Conservation (phyloP, 2,113 vertebrate species). For the Alouatta palliata region DNA sequence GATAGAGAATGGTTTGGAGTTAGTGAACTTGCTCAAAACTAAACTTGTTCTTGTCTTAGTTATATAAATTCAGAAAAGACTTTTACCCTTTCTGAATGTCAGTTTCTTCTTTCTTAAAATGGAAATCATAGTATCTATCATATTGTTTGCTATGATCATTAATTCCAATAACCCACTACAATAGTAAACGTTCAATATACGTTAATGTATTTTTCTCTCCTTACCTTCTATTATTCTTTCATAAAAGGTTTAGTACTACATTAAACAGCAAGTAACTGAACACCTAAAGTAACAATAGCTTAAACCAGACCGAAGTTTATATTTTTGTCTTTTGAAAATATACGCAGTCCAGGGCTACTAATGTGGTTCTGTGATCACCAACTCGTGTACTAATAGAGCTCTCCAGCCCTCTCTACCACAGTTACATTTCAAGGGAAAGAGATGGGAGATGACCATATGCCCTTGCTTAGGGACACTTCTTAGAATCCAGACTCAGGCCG, state of each 20-base stretch:
- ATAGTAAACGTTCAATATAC: neutral
- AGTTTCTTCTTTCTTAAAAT: neutral
- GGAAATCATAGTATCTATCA: neutral
- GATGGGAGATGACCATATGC: rapidly evolving
- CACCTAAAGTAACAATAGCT: neutral
- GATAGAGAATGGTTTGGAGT: neutral
- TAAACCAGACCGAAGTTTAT: neutral
- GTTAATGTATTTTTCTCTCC: neutral
- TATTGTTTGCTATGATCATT: neutral
- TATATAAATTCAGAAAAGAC: neutral
- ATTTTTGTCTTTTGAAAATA: neutral
- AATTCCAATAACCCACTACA: neutral
- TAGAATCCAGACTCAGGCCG: neutral
- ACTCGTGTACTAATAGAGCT: neutral
- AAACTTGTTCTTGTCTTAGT: neutral
- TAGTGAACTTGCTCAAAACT: neutral
- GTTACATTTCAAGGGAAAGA: neutral
- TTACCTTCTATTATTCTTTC: neutral
- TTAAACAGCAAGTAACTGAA: neutral
- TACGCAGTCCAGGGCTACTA: too few species aligned
- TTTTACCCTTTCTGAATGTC: neutral
- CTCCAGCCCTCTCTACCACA: neutral
- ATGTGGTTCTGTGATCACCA: neutral
- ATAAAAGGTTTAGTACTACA: neutral
- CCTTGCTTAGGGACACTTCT: neutral